These are phyloP conservation scores for Sciurus carolinensis DNA, from an alignment of 2,797 vertebrate species.

Conservation along the genomic window DNA sequence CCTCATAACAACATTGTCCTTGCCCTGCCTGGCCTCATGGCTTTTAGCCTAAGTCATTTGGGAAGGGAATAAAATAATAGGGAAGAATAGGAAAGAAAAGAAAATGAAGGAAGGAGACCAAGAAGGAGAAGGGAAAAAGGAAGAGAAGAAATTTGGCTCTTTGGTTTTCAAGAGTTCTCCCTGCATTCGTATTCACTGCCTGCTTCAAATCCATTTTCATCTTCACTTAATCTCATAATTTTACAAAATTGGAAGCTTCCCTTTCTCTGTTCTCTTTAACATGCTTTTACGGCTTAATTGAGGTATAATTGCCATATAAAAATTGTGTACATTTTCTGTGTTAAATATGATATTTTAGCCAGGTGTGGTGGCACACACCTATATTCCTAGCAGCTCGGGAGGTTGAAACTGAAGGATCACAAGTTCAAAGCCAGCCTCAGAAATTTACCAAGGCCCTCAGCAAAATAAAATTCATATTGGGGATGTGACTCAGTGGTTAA, in stretches of 20 bases:
- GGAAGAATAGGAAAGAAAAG: slow-evolving; percentile 52
- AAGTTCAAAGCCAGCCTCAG: too few species aligned
- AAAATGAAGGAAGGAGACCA: not conserved
- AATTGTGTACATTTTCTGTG: not conserved
- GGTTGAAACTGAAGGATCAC: too few species aligned
- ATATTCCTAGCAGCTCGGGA: too few species aligned
- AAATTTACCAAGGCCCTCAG: too few species aligned
- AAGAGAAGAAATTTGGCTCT: not conserved
- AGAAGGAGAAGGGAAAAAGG: not conserved
- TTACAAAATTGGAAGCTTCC: not conserved
- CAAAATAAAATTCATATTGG: too few species aligned
- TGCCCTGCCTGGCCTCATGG: not conserved
- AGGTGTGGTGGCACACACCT: too few species aligned
- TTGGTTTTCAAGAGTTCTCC: not conserved
- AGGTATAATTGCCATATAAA: not conserved
- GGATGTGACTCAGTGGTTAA: too few species aligned
- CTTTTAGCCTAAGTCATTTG: not conserved
- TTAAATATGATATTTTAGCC: not conserved
- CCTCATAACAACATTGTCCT: not conserved
- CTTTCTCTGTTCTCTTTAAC: not conserved
- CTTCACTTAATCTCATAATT: not conserved
- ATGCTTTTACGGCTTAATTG: not conserved
- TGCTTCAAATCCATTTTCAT: not conserved
- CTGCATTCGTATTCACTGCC: not conserved
- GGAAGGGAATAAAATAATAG: slow-evolving; percentile 76